phyloP scores from a whole-genome alignment of 2,113 vertebrate genomes.

The Arenaria interpres region DNA sequence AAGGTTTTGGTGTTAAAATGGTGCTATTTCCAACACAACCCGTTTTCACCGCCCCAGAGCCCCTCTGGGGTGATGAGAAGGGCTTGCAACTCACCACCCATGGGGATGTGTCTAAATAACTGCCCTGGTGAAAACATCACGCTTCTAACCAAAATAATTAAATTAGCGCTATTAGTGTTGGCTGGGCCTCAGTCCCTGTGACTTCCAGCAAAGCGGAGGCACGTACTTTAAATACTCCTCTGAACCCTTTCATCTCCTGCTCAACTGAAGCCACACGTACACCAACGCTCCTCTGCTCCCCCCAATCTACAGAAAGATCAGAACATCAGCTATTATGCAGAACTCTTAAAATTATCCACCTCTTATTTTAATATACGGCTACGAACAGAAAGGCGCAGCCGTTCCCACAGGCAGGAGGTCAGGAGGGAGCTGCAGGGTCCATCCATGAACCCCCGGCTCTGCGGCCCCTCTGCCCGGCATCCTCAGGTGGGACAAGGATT shows the following conservation, averaged over 20 bases:
- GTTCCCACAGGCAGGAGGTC: not conserved
- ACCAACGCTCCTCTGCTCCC: not conserved
- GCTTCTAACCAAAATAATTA: not conserved
- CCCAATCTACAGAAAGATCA: not conserved
- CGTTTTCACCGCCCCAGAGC: not conserved
- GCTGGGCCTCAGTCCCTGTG: not conserved
- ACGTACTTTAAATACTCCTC: not conserved
- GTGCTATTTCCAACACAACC: not conserved
- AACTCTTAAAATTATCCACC: not conserved
- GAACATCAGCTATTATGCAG: not conserved
- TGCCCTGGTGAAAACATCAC: not conserved
- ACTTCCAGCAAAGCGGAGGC: not conserved
- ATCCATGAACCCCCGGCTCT: fast-evolving
- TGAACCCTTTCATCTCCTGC: not conserved
- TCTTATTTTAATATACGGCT: fast-evolving
- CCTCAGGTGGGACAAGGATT: not conserved
- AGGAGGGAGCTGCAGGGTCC: not conserved
- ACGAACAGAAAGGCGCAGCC: not conserved
- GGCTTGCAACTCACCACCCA: fast-evolving
- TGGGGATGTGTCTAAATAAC: not conserved
- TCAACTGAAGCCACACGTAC: not conserved
- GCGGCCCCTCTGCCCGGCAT: not conserved
- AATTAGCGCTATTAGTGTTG: not conserved
- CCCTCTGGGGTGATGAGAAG: fast-evolving
- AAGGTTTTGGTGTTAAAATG: not conserved